Percentiles rank a stretch among this genome's conserved stretches.
Evolutionary conservation across 37 sponge, comb jelly and placozoan species (phyloP).

Genomic region (Ephydatia muelleri): DNA sequence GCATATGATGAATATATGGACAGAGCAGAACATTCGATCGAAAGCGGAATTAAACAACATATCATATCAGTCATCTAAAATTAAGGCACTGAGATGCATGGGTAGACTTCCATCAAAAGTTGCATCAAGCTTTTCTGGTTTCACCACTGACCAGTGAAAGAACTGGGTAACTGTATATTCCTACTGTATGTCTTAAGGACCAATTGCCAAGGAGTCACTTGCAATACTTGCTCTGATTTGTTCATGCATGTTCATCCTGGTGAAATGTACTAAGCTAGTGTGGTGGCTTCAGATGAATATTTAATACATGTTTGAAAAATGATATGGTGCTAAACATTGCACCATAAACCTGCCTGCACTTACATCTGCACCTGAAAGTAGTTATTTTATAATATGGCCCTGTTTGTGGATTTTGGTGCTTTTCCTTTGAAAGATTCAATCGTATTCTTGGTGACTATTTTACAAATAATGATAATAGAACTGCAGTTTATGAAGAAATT

Average conservation of each 20-base stretch:
- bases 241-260: not conserved
- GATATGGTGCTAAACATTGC: constrained; percentile 7
- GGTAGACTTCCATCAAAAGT: not conserved
- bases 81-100: not conserved
- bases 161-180: constrained; percentile 19
- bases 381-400: constrained; percentile 42
- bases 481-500: too few relatives aligned
- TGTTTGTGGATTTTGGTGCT: constrained; percentile 35
- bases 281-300: constrained; percentile 4
- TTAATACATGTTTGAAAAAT: constrained; percentile 5
- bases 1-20: not conserved
- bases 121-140: not conserved
- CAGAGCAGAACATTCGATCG: not conserved
- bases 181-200: not conserved
- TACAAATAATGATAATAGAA: constrained; percentile 2
- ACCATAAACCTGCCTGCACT: constrained; percentile 32
- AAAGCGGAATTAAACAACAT: not conserved
- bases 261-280: not conserved
- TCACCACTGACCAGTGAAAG: constrained; percentile 54
- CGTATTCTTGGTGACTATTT: constrained; percentile 28
- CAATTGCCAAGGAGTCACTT: constrained; percentile 4
- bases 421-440: constrained; percentile 49
- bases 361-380: constrained; percentile 34
- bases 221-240: not conserved
- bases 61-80: too few relatives aligned